Evolutionary conservation across 2,797 vertebrate species (phyloP).

Genomic region (Pitangus sulphuratus): DNA sequence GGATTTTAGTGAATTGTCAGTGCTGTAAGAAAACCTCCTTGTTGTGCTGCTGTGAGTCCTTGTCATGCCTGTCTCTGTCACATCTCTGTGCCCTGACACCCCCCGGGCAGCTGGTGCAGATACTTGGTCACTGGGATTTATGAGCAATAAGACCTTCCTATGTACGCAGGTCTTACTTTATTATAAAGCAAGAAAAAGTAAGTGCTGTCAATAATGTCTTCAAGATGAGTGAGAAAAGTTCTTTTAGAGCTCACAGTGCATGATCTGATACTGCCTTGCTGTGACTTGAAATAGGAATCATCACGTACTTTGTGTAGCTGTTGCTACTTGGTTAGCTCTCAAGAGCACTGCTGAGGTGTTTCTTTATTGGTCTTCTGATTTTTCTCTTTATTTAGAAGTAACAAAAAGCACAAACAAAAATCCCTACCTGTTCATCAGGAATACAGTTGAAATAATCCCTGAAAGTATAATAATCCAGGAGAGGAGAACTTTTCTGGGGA

Average conservation of each 20-base stretch:
- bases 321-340: not conserved
- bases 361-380: not conserved
- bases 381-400: not conserved
- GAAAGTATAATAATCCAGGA: not conserved
- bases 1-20: not conserved
- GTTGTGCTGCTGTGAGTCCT: not conserved
- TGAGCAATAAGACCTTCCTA: not conserved
- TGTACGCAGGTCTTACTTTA: not conserved
- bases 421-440: accelerated
- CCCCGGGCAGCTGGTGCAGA: not conserved
- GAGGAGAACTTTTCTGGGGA: not conserved
- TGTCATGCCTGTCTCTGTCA: too few relatives aligned
- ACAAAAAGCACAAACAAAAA: not conserved
- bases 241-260: not conserved
- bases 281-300: not conserved
- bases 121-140: not conserved
- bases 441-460: not conserved
- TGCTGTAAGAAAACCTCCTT: not conserved
- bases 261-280: not conserved
- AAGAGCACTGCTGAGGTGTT: not conserved
- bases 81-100: not conserved
- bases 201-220: not conserved
- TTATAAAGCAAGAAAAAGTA: not conserved
- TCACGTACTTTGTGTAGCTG: not conserved
- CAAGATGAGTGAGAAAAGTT: not conserved